Evolutionary conservation across 64 coral and sea anemone genomes (phyloP).

Genomic region (Montipora capricornis): DNA sequence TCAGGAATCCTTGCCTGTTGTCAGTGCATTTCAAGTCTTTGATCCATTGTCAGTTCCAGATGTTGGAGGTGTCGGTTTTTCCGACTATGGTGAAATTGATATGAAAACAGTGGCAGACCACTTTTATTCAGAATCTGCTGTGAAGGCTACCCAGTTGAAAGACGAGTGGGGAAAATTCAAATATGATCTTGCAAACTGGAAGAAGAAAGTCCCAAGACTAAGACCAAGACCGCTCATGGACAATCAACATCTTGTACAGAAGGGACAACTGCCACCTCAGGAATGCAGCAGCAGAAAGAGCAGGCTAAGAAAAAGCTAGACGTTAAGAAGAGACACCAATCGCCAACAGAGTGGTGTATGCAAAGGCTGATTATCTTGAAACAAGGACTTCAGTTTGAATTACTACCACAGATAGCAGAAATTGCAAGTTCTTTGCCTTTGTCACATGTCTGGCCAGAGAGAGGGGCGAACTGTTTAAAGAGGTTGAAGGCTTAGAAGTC

Average conservation of each 20-base stretch:
- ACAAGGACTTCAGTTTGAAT: constrained; percentile 1
- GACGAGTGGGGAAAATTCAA: neutral
- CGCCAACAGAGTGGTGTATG: neutral
- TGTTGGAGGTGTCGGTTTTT: neutral
- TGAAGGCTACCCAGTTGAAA: neutral
- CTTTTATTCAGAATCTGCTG: constrained; percentile 5
- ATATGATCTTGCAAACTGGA: neutral
- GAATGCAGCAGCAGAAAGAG: neutral
- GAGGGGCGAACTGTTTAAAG: neutral
- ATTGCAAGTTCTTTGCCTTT: neutral
- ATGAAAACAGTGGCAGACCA: neutral
- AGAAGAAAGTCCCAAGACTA: neutral
- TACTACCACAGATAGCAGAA: neutral
- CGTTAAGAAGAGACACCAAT: neutral
- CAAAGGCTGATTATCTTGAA: neutral
- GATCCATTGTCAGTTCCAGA: neutral
- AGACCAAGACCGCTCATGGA: neutral
- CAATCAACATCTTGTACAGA: neutral
- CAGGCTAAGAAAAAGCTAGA: neutral
- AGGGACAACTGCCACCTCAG: neutral
- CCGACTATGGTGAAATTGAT: neutral
- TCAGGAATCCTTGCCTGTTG: neutral
- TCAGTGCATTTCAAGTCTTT: neutral
- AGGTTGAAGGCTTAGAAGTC: neutral
- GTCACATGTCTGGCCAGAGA: neutral